phyloP scores from a whole-genome alignment of 2,888 invertebrate genomes.

The Nephrotoma appendiculata region DNA sequence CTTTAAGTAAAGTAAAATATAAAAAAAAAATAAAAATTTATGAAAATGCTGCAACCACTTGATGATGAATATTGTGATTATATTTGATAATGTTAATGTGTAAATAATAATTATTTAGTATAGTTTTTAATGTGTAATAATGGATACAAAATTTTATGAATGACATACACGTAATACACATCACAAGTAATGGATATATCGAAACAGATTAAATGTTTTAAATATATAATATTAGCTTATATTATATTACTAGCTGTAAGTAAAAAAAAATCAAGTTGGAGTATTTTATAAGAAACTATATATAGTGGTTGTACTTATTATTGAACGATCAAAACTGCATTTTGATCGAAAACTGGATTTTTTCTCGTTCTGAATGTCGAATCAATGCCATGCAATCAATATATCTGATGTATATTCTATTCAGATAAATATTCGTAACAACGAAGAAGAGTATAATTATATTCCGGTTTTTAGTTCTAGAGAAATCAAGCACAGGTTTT shows the following conservation, averaged over 20 bases:
- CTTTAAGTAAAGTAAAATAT: not conserved
- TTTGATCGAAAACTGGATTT: not conserved
- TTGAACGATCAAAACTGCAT: not conserved
- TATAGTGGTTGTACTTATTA: not conserved
- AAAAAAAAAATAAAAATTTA: not conserved
- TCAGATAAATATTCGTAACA: not conserved
- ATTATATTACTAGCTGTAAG: constrained; percentile 2
- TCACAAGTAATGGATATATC: not conserved
- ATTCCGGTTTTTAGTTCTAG: too few relatives aligned
- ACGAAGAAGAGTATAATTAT: too few relatives aligned
- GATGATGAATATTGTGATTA: not conserved
- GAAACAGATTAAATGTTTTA: constrained; percentile 5
- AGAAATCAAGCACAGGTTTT: too few relatives aligned
- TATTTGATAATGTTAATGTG: not conserved
- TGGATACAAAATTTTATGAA: not conserved
- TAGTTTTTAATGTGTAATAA: not conserved
- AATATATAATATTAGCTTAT: not conserved
- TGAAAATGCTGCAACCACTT: not conserved
- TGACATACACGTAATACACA: not conserved
- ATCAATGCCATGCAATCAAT: not conserved
- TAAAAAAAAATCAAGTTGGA: not conserved
- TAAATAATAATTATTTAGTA: not conserved
- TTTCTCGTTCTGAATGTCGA: not conserved
- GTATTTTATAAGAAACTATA: not conserved
- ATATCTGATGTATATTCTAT: not conserved